A percentile compares a stretch with the other conserved stretches of the same genome.
Evolutionary conservation across 2,113 vertebrate genomes (phyloP).

Genomic region (Noturus placidus): DNA sequence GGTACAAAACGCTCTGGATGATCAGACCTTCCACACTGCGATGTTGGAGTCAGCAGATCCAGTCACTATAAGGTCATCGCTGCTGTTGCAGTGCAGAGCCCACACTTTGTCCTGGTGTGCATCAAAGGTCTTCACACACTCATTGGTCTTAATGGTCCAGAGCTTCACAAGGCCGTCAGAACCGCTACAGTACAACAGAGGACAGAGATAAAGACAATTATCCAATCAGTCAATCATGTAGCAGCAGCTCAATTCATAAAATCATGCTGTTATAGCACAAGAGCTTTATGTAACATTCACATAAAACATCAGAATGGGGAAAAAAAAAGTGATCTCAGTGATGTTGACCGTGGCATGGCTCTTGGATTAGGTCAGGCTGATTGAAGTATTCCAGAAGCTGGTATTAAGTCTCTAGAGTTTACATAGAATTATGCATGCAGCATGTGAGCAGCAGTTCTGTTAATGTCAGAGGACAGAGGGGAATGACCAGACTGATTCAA

Average conservation of each 20-base stretch:
- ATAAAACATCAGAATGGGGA: neutral
- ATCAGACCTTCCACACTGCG: conserved; percentile 83
- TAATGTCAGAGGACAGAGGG: neutral
- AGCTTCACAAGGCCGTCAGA: conserved; percentile 93
- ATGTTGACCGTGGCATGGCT: neutral
- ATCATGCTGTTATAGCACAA: neutral
- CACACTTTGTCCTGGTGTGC: conserved; percentile 93
- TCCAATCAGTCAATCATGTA: too few relatives aligned
- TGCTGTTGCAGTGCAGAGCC: conserved; percentile 84
- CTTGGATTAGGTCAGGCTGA: neutral
- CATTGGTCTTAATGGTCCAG: conserved; percentile 96
- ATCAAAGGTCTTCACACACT: conserved; percentile 91
- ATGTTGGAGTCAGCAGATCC: conserved; percentile 88
- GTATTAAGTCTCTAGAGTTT: neutral
- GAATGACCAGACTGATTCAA: neutral
- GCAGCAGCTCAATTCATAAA: neutral
- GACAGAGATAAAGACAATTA: neutral
- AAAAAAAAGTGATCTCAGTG: neutral
- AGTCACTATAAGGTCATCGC: conserved; percentile 80
- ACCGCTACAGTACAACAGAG: conserved; percentile 69
- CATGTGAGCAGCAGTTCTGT: neutral
- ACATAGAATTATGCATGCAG: neutral
- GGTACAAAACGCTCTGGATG: neutral
- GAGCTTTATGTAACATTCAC: neutral
- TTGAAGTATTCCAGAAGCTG: neutral